These are phyloP conservation scores for Pangasius djambal DNA, from an alignment of 2,797 vertebrate genomes.

Conservation along the genomic window DNA sequence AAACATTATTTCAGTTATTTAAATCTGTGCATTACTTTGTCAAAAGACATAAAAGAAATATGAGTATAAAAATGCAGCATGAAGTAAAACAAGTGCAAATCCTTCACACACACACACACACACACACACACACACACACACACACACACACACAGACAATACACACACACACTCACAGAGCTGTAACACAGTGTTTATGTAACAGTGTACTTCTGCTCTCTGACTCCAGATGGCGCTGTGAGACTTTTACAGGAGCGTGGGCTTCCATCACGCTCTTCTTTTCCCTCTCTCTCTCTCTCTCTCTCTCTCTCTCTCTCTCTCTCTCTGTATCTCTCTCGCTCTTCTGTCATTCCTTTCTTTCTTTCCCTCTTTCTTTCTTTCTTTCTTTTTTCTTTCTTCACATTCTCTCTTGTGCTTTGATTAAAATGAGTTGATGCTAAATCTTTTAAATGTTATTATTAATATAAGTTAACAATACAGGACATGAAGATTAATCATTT, in stretches of 20 bases:
- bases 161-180: neutral
- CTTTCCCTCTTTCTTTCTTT: neutral
- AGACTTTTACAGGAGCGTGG: constrained; percentile 56
- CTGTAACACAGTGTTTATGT: neutral
- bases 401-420: neutral
- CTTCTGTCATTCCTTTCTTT: no score
- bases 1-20: no score
- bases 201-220: neutral
- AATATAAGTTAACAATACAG: neutral
- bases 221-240: constrained; percentile 74
- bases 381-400: constrained; percentile 1
- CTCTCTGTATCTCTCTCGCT: neutral
- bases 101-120: no score
- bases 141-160: no score
- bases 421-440: neutral
- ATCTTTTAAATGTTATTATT: neutral
- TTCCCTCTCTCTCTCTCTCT: neutral
- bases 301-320: neutral
- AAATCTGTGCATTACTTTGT: no score
- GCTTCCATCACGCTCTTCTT: neutral
- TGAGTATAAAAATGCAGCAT: no score
- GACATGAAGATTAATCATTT: neutral
- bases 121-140: no score
- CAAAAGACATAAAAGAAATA: no score
- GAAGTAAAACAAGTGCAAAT: no score